Conservation (phyloP, 35 echinoderm and acorn worm species). For the Ophioderma brevispina region DNA sequence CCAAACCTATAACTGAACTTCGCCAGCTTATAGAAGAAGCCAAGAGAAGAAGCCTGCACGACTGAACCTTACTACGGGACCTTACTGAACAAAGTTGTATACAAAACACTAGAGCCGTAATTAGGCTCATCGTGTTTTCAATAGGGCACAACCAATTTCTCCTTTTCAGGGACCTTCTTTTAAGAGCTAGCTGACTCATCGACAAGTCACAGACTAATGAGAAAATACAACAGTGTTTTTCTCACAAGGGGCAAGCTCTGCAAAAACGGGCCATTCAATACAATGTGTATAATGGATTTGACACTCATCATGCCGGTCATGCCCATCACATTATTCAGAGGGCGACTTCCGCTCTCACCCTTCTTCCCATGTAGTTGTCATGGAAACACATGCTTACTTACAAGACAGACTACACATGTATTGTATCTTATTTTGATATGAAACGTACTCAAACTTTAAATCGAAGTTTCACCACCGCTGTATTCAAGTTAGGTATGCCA, state of each 20-base stretch:
- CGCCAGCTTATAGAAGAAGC: too few species aligned
- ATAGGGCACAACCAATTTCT: background rate
- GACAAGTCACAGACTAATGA: background rate
- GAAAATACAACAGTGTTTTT: background rate
- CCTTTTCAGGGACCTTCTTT: background rate
- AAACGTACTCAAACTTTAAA: too few species aligned
- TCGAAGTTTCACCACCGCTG: too few species aligned
- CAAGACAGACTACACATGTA: too few species aligned
- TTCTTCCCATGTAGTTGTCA: too few species aligned
- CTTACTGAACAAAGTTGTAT: too few species aligned
- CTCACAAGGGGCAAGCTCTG: background rate
- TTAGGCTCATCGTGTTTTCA: background rate
- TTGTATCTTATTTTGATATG: too few species aligned
- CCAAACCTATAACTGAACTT: background rate
- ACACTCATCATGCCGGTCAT: background rate
- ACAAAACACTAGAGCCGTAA: too few species aligned
- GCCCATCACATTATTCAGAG: background rate
- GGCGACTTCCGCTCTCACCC: background rate
- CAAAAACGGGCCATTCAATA: background rate
- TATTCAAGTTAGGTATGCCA: too few species aligned
- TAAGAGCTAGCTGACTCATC: background rate
- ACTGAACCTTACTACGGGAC: too few species aligned
- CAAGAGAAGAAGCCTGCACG: too few species aligned
- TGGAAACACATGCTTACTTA: too few species aligned
- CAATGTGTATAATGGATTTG: background rate